These are phyloP conservation scores for Andricus quercusramuli DNA, from an alignment of 2,888 invertebrate species.

Conservation along the genomic window DNA sequence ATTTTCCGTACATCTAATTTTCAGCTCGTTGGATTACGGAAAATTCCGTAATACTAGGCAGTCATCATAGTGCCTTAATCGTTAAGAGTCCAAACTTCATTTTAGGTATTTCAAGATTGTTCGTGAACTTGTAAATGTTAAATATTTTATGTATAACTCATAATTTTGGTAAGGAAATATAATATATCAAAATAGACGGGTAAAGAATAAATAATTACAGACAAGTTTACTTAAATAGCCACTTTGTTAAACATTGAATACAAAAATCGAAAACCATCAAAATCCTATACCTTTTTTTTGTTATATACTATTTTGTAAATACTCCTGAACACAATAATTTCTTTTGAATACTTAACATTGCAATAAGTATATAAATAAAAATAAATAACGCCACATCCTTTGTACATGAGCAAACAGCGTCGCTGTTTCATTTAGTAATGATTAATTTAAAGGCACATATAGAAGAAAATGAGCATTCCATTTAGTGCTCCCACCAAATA, in stretches of 20 bases:
- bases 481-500: conserved; percentile 22
- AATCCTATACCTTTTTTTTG: neutral
- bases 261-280: conserved; percentile 8
- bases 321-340: conserved; percentile 4
- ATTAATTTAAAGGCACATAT: conserved; percentile 23
- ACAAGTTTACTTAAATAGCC: neutral
- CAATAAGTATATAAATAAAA: conserved; percentile 34
- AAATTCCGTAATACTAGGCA: too few relatives aligned
- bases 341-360: conserved; percentile 24
- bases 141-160: too few relatives aligned
- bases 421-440: neutral
- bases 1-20: too few relatives aligned
- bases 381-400: conserved; percentile 9
- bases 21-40: too few relatives aligned
- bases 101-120: too few relatives aligned
- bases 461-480: conserved; percentile 27
- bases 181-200: too few relatives aligned
- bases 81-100: too few relatives aligned
- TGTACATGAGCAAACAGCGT: conserved; percentile 7
- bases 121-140: too few relatives aligned
- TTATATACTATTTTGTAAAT: conserved; percentile 8
- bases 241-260: conserved; percentile 8
- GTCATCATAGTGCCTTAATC: too few relatives aligned
- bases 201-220: neutral
- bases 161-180: too few relatives aligned